Conservation (phyloP, 2,888 invertebrate species). For the Euphydryas editha region DNA sequence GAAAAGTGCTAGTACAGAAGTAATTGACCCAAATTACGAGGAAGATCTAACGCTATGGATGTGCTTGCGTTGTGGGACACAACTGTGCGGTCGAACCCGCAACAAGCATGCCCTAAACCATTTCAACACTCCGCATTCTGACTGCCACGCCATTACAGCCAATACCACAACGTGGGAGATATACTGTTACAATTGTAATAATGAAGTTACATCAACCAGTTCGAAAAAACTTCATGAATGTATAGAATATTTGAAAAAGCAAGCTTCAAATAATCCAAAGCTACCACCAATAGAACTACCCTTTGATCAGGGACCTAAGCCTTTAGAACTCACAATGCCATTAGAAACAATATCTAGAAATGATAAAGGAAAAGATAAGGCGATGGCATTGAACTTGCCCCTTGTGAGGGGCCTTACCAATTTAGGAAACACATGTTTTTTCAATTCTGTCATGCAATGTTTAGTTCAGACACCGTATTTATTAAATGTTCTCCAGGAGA, state of each 20-base stretch:
- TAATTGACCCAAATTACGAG: conserved; percentile 75
- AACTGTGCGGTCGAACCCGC: conserved; percentile 87
- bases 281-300: conserved; percentile 65
- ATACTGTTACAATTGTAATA: conserved; percentile 92
- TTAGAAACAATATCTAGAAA: conserved; percentile 54
- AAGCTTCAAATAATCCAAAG: conserved; percentile 63
- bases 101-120: conserved; percentile 90
- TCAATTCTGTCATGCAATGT: conserved; percentile 98
- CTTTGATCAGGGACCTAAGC: conserved; percentile 43
- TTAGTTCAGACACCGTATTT: conserved; percentile 93
- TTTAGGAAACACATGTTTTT: conserved; percentile 98
- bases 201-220: conserved; percentile 84
- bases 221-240: conserved; percentile 89
- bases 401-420: conserved; percentile 92
- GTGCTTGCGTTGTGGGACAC: conserved; percentile 91
- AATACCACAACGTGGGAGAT: conserved; percentile 88
- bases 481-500: conserved; percentile 87
- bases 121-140: conserved; percentile 89
- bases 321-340: conserved; percentile 53
- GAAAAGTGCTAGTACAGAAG: conserved; percentile 72
- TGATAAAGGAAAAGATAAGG: conserved; percentile 72
- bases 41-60: conserved; percentile 86
- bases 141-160: conserved; percentile 88
- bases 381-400: conserved; percentile 67
- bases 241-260: conserved; percentile 88